These are phyloP conservation scores for Chascanopsetta lugubris DNA, from an alignment of 2,113 vertebrate genomes.

Conservation along the genomic window DNA sequence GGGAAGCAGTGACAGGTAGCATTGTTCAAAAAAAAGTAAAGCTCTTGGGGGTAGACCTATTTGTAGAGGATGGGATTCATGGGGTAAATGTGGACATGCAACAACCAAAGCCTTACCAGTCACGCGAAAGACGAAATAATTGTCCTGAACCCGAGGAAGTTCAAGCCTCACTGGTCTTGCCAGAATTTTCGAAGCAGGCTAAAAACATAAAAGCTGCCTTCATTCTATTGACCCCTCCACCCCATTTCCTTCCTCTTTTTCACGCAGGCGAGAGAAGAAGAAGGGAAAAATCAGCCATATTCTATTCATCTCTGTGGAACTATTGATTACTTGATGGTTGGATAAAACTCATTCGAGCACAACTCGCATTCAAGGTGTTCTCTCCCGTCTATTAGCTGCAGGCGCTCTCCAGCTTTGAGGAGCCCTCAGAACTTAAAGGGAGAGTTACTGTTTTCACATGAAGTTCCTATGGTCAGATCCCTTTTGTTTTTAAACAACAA, in stretches of 20 bases:
- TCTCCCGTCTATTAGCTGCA: conserved; percentile 1
- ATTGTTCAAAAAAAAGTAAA: conserved; percentile 39
- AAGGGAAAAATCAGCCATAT: background rate
- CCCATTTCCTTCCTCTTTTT: conserved; percentile 18
- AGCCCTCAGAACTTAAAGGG: conserved; percentile 3
- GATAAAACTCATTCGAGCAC: conserved; percentile 49
- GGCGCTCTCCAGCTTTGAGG: background rate
- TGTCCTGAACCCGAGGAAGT: background rate
- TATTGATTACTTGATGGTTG: conserved; percentile 65
- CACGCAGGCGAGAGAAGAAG: background rate
- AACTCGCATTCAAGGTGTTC: conserved; percentile 20
- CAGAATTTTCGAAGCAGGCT: conserved; percentile 5
- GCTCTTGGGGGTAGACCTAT: conserved; percentile 8
- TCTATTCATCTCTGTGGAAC: conserved; percentile 1
- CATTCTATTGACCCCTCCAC: conserved; percentile 29
- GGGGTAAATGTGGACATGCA: background rate
- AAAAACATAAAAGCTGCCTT: conserved; percentile 19
- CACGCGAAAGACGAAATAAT: background rate
- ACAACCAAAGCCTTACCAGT: background rate
- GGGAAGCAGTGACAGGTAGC: conserved; percentile 28
- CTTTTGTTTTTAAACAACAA: background rate
- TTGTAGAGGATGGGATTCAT: conserved; percentile 5
- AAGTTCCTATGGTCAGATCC: background rate
- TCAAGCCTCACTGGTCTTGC: background rate
- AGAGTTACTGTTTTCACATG: background rate